Evolutionary conservation across 2,888 invertebrate genomes (phyloP).

Genomic region (Erannis defoliaria): DNA sequence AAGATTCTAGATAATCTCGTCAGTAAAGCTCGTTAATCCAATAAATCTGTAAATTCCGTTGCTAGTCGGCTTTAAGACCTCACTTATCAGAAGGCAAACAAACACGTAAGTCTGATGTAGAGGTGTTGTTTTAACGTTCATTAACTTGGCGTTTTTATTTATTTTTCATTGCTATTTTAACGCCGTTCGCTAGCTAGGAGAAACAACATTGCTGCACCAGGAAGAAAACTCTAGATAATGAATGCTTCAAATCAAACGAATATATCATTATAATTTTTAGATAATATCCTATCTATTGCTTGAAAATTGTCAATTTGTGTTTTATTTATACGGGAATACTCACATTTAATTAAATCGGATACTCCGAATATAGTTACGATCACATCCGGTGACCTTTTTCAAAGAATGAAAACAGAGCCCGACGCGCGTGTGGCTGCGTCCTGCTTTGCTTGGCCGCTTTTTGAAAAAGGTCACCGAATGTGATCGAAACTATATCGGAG

Average conservation of each 20-base stretch:
- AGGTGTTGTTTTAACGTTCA: slow-evolving; percentile 42
- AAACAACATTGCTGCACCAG: slow-evolving; percentile 5
- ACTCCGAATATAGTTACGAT: too few relatives aligned
- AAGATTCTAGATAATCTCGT: slow-evolving; percentile 38
- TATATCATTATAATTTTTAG: slow-evolving; percentile 18
- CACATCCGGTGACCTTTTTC: too few relatives aligned
- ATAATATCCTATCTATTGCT: background rate
- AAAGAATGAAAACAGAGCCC: too few relatives aligned
- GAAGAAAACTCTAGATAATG: slow-evolving; percentile 18
- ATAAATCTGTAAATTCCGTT: slow-evolving; percentile 45
- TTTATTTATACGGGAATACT: too few relatives aligned
- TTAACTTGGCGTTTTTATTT: slow-evolving; percentile 41
- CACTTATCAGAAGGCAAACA: slow-evolving; percentile 49
- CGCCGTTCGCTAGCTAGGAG: slow-evolving; percentile 14
- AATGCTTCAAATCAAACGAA: slow-evolving; percentile 9
- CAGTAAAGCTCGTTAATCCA: slow-evolving; percentile 42
- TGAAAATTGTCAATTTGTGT: too few relatives aligned
- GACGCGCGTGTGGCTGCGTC: too few relatives aligned
- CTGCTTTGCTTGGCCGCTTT: too few relatives aligned
- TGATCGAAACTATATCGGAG: too few relatives aligned
- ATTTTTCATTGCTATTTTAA: slow-evolving; percentile 38
- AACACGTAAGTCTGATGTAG: slow-evolving; percentile 32
- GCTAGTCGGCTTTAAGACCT: slow-evolving; percentile 42
- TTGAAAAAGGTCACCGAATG: too few relatives aligned
- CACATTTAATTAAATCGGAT: too few relatives aligned